Percentiles rank a stretch among this genome's conserved stretches.
Evolutionary conservation across 2,113 vertebrate genomes (phyloP).

Genomic region (Platichthys stellatus): DNA sequence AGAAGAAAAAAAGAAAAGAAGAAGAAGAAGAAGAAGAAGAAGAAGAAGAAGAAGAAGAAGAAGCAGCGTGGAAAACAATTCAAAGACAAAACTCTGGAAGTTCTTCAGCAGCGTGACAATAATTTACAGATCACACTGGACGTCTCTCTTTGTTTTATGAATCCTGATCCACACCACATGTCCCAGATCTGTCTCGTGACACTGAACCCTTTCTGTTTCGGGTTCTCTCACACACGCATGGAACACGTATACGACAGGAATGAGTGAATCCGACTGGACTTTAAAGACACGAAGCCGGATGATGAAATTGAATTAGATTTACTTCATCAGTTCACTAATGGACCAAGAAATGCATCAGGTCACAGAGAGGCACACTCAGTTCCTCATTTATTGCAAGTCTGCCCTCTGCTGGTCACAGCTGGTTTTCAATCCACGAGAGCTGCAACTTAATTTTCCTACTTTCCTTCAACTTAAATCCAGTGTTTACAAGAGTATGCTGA

Average conservation of each 20-base stretch:
- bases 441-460: neutral
- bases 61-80: slow-evolving; percentile 32
- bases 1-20: slow-evolving; percentile 1
- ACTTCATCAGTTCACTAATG: slow-evolving; percentile 43
- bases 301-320: slow-evolving; percentile 37
- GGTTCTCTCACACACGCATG: slow-evolving; percentile 4
- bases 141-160: slow-evolving; percentile 59
- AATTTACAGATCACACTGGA: slow-evolving; percentile 68
- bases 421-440: neutral
- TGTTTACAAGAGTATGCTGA: neutral
- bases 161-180: slow-evolving; percentile 73
- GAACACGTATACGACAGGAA: neutral
- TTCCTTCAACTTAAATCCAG: neutral
- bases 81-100: slow-evolving; percentile 51
- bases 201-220: slow-evolving; percentile 15
- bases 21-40: neutral
- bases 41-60: neutral
- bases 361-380: slow-evolving; percentile 23
- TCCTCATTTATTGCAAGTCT: slow-evolving; percentile 53
- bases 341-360: slow-evolving; percentile 27
- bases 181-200: slow-evolving; percentile 44
- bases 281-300: slow-evolving; percentile 4
- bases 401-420: slow-evolving; percentile 79
- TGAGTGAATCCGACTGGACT: neutral
- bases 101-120: slow-evolving; percentile 59